phyloP scores from a whole-genome alignment of 2,888 invertebrate genomes.

The Drosophila imparisetae region DNA sequence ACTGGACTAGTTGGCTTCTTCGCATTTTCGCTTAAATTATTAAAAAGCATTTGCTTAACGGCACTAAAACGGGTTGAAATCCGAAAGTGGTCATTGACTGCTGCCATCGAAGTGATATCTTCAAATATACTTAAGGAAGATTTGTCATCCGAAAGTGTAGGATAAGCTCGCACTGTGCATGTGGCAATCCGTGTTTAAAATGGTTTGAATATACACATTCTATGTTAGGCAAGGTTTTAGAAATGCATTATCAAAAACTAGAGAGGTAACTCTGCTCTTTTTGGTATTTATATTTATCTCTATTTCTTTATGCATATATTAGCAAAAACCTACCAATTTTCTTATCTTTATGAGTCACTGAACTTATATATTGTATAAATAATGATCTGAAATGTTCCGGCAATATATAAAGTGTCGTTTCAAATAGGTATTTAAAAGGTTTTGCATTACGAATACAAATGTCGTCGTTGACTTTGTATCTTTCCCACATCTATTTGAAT shows the following conservation, averaged over 20 bases:
- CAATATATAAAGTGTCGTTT: constrained; percentile 5
- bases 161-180: not conserved
- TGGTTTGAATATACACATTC: not conserved
- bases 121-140: constrained; percentile 1
- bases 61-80: constrained; percentile 40
- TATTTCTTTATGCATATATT: not conserved
- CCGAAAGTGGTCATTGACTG: constrained; percentile 40
- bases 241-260: not conserved
- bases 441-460: not conserved
- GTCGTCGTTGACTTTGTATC: not conserved
- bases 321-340: not conserved
- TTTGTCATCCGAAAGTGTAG: not conserved
- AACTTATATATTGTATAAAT: not conserved
- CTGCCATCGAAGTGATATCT: constrained; percentile 16
- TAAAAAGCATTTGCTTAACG: constrained; percentile 70
- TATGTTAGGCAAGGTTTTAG: not conserved
- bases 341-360: not conserved
- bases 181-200: not conserved
- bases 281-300: not conserved
- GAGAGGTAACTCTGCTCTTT: not conserved
- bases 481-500: constrained; percentile 3
- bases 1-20: constrained; percentile 43
- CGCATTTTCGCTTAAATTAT: constrained; percentile 67
- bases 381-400: not conserved
- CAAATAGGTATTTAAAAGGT: constrained; percentile 8